Conservation (phyloP, 2,797 vertebrate genomes). For the Intellagama lesueurii region DNA sequence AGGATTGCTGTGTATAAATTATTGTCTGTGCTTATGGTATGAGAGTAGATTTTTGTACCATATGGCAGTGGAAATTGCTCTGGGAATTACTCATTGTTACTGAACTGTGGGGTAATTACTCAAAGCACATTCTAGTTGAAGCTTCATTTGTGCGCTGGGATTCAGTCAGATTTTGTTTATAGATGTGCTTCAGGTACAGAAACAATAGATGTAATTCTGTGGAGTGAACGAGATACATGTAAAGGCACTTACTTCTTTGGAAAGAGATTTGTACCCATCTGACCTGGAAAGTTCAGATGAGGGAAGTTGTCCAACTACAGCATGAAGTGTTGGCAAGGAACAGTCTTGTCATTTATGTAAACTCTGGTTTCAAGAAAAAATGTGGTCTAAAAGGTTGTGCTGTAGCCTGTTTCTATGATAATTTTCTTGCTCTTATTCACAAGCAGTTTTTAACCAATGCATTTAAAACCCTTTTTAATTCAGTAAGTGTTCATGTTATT, state of each 20-base stretch:
- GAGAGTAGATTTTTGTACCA: conserved; percentile 49
- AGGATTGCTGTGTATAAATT: conserved; percentile 6
- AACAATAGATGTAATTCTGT: neutral
- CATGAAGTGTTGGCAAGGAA: neutral
- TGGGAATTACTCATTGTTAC: conserved; percentile 61
- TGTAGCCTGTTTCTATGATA: neutral
- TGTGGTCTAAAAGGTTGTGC: neutral
- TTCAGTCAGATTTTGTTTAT: conserved; percentile 2
- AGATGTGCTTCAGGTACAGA: neutral
- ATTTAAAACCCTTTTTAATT: too few species aligned
- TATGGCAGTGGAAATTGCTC: conserved; percentile 58
- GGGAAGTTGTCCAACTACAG: neutral
- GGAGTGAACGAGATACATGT: neutral
- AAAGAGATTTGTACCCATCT: neutral
- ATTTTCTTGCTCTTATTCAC: too few species aligned
- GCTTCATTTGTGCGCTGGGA: neutral
- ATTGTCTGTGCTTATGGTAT: conserved; percentile 40
- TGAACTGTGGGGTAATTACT: conserved; percentile 56
- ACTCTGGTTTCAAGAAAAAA: neutral
- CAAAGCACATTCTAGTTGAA: conserved; percentile 38
- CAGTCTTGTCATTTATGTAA: neutral
- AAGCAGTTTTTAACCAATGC: too few species aligned
- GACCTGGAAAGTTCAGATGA: neutral
- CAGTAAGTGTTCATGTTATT: too few species aligned
- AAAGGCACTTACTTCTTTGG: neutral